A percentile compares a stretch with the other conserved stretches of the same genome.
Conservation (phyloP, 2,113 vertebrate species). For the Psilopsiagon aurifrons region DNA sequence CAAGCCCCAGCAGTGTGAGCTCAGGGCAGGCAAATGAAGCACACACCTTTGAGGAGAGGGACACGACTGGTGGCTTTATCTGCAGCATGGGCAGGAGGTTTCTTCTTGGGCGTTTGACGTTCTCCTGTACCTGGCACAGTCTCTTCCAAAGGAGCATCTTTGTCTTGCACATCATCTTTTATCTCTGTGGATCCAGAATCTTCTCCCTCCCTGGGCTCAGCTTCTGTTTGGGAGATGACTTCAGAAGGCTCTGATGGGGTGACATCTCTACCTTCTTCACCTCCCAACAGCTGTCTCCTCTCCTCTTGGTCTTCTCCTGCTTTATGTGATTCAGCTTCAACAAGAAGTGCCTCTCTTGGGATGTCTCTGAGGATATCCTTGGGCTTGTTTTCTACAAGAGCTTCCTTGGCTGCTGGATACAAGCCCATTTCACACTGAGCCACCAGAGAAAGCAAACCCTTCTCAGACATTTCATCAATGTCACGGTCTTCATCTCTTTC, state of each 20-base stretch:
- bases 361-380: not conserved
- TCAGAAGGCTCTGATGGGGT: not conserved
- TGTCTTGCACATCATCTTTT: not conserved
- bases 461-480: slow-evolving; percentile 39
- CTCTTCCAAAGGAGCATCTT: not conserved
- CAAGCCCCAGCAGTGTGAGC: not conserved
- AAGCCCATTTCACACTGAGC: not conserved
- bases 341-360: not conserved
- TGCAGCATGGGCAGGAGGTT: not conserved
- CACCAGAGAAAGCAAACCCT: not conserved
- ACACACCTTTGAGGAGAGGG: slow-evolving; percentile 80
- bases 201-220: slow-evolving; percentile 22
- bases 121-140: not conserved
- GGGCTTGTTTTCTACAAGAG: not conserved
- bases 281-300: not conserved
- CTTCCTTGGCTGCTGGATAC: not conserved
- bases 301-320: not conserved
- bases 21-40: not conserved
- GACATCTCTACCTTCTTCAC: not conserved
- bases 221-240: slow-evolving; percentile 39
- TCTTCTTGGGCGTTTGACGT: not conserved
- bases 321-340: not conserved
- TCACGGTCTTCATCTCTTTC: slow-evolving; percentile 64
- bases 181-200: not conserved
- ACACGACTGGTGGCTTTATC: slow-evolving; percentile 65